Evolutionary conservation across 2,888 invertebrate genomes (phyloP).

Genomic region (Epirrhoe alternata): DNA sequence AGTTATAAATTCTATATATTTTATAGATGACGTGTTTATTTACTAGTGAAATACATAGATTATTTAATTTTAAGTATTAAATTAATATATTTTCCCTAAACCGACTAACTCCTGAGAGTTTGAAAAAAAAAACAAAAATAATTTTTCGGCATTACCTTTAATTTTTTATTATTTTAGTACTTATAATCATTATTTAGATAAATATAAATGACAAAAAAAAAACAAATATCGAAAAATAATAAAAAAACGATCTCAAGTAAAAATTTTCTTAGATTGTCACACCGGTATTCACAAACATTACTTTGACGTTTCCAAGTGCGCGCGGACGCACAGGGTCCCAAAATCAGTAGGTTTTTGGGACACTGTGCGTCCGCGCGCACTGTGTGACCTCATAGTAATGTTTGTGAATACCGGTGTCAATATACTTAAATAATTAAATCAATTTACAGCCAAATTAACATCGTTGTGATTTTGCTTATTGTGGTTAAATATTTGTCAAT

Average conservation of each 20-base stretch:
- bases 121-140: slow-evolving; percentile 38
- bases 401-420: too few relatives aligned
- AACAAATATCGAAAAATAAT: slow-evolving; percentile 63
- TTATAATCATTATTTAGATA: slow-evolving; percentile 50
- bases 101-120: slow-evolving; percentile 39
- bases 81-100: slow-evolving; percentile 40
- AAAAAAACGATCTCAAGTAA: slow-evolving; percentile 75
- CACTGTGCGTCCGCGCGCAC: too few relatives aligned
- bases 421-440: too few relatives aligned
- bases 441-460: too few relatives aligned
- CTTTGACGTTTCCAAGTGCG: too few relatives aligned
- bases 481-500: too few relatives aligned
- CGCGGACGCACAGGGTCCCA: too few relatives aligned
- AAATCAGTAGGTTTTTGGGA: too few relatives aligned
- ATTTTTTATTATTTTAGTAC: slow-evolving; percentile 33
- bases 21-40: slow-evolving; percentile 41
- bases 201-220: slow-evolving; percentile 72
- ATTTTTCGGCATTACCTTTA: slow-evolving; percentile 42
- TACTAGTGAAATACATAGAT: slow-evolving; percentile 39
- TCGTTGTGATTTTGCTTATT: too few relatives aligned
- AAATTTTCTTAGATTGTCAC: slow-evolving; percentile 29
- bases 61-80: slow-evolving; percentile 38
- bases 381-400: too few relatives aligned
- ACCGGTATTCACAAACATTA: too few relatives aligned
- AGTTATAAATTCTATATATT: slow-evolving; percentile 12